Conservation (phyloP, 2,888 invertebrate species). For the Gryllus longicercus region DNA sequence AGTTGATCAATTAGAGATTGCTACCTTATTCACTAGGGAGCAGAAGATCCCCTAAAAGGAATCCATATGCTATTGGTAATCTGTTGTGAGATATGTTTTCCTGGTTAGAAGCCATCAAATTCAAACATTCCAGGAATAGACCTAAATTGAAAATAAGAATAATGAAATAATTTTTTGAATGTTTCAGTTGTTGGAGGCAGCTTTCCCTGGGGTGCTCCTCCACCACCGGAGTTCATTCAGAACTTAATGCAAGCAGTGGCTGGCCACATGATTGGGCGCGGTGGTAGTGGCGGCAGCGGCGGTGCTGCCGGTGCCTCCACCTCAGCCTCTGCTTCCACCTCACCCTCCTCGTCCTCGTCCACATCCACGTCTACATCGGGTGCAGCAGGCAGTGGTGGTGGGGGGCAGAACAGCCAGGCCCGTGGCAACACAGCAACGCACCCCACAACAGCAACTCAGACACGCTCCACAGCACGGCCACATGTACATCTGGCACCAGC, state of each 20-base stretch:
- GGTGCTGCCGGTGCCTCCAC: constrained; percentile 22
- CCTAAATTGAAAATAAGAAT: background rate
- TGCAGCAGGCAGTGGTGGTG: constrained; percentile 20
- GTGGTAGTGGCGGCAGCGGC: background rate
- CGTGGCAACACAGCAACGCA: constrained; percentile 64
- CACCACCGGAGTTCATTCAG: constrained; percentile 54
- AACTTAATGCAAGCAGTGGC: constrained; percentile 55
- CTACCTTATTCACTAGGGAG: no score
- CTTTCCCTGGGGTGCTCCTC: constrained; percentile 49
- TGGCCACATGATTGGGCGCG: constrained; percentile 45
- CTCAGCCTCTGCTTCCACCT: no score
- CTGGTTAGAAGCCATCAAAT: no score
- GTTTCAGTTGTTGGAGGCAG: background rate
- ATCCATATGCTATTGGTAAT: no score
- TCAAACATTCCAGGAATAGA: no score
- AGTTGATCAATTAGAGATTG: no score
- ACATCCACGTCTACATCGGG: constrained; percentile 19
- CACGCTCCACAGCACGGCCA: constrained; percentile 64
- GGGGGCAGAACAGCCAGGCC: constrained; percentile 51
- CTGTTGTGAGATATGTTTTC: no score
- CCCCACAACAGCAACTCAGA: constrained; percentile 68
- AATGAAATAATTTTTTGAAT: no score
- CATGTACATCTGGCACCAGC: constrained; percentile 58
- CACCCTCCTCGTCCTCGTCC: constrained; percentile 37
- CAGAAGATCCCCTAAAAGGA: no score